Conservation (phyloP, 2,797 vertebrate genomes). For the Karalla daura region DNA sequence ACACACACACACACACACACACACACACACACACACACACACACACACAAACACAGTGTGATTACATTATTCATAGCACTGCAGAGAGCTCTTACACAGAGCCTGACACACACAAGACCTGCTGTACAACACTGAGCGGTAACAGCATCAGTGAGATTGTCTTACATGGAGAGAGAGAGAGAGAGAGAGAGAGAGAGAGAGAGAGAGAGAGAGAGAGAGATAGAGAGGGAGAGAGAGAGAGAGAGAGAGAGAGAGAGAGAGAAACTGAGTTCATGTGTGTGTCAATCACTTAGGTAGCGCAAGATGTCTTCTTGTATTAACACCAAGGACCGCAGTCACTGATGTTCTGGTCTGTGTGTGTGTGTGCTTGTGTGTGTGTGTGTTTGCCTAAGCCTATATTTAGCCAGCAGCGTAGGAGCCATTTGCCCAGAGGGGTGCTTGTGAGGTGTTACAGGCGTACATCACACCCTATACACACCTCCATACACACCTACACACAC, state of each 20-base stretch:
- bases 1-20: neutral
- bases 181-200: no score
- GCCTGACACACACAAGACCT: conserved; percentile 47
- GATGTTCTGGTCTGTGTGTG: conserved; percentile 14
- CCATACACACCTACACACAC: neutral
- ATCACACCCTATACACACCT: neutral
- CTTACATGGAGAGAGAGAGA: conserved; percentile 42
- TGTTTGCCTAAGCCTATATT: conserved; percentile 18
- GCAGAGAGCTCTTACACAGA: conserved; percentile 59
- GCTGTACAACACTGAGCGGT: conserved; percentile 63
- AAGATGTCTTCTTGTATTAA: conserved; percentile 27
- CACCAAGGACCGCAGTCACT: conserved; percentile 30
- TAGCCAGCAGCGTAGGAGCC: conserved; percentile 6
- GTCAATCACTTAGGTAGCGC: conserved; percentile 36
- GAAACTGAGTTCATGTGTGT: conserved; percentile 8
- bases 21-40: conserved; percentile 42
- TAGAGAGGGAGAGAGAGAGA: neutral
- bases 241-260: neutral
- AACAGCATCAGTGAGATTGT: conserved; percentile 54
- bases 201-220: no score
- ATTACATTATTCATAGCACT: conserved; percentile 75
- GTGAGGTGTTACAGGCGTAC: neutral
- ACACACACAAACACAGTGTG: conserved; percentile 43
- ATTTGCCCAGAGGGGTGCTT: neutral
- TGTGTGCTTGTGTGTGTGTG: conserved; percentile 3